Percentiles rank a stretch among this genome's conserved stretches.
Evolutionary conservation across 2,797 vertebrate genomes (phyloP).

Genomic region (Poeciliopsis infans): DNA sequence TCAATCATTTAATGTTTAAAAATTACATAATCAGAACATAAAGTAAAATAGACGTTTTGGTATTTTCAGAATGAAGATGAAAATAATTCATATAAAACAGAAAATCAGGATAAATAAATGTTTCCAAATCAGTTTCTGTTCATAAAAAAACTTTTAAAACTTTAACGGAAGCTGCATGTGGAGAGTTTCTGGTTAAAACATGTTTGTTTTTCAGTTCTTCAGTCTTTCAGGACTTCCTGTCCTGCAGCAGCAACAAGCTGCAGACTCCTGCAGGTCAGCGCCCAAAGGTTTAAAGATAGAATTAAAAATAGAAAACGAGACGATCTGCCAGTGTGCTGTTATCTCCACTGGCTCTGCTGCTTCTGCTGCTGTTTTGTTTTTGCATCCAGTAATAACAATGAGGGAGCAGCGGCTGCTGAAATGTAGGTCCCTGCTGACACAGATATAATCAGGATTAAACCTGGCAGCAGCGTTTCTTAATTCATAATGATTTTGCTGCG

Average conservation of each 20-base stretch:
- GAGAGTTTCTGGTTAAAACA: no score
- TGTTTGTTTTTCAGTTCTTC: neutral
- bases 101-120: no score
- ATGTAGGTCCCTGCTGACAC: constrained; percentile 29
- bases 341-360: neutral
- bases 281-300: constrained; percentile 6
- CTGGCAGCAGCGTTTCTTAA: constrained; percentile 7
- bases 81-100: no score
- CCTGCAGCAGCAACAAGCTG: neutral
- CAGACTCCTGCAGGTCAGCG: no score
- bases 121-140: no score
- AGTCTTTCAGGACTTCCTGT: constrained; percentile 38
- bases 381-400: constrained; percentile 18
- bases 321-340: neutral
- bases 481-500: neutral
- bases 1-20: no score
- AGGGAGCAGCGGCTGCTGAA: constrained; percentile 4
- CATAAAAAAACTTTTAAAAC: no score
- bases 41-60: no score
- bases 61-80: no score
- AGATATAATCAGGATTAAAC: constrained; percentile 33
- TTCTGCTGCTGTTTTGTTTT: neutral
- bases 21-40: no score
- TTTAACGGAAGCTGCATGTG: no score
- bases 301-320: constrained; percentile 37